These are phyloP conservation scores for Colletes gigas DNA, from an alignment of 1,140 invertebrate species.

Conservation along the genomic window DNA sequence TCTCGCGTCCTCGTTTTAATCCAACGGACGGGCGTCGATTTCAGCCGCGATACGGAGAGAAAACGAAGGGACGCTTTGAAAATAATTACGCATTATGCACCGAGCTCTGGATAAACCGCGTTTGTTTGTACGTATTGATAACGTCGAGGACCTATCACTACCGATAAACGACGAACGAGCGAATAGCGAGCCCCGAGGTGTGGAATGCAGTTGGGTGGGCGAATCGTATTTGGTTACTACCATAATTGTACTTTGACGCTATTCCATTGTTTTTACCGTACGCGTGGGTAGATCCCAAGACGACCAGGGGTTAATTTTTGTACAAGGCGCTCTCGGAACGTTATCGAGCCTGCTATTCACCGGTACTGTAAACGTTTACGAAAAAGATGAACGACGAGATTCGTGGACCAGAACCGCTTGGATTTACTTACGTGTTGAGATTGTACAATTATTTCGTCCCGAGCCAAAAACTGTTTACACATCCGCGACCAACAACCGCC, in stretches of 20 bases:
- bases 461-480: constrained; percentile 66
- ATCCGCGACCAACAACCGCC: constrained; percentile 60
- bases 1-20: constrained; percentile 23
- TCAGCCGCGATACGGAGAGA: too few species aligned
- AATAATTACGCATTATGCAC: too few species aligned
- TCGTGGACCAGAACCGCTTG: too few species aligned
- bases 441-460: constrained; percentile 60
- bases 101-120: too few species aligned
- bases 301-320: constrained; percentile 37
- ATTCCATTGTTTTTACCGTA: constrained; percentile 44
- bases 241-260: constrained; percentile 50
- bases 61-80: too few species aligned
- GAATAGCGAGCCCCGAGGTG: constrained; percentile 38
- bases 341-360: neutral
- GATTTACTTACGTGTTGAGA: neutral
- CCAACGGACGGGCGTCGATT: neutral
- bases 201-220: constrained; percentile 44
- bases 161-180: constrained; percentile 12
- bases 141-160: neutral
- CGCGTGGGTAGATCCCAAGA: constrained; percentile 28
- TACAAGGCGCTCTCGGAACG: constrained; percentile 31
- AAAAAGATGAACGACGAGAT: neutral
- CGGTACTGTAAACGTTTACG: neutral
- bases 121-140: too few species aligned
- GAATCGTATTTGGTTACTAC: constrained; percentile 50